phyloP scores from a whole-genome alignment of 2,888 invertebrate genomes.

The Buathra laborator region DNA sequence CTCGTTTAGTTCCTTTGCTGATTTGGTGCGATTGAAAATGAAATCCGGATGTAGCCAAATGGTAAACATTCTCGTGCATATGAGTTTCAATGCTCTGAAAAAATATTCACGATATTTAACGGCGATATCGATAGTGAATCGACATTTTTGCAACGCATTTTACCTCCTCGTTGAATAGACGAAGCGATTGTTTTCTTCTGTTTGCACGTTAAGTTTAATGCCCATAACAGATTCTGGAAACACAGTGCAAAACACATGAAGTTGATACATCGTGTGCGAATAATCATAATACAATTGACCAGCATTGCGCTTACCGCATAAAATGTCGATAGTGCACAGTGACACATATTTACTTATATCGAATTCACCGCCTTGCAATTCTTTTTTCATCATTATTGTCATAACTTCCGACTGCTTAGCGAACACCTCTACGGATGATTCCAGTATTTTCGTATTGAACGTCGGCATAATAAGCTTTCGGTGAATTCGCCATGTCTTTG shows the following conservation, averaged over 20 bases:
- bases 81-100: conserved; percentile 85
- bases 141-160: not conserved
- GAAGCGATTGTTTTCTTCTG: conserved; percentile 49
- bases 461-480: conserved; percentile 76
- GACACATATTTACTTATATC: conserved; percentile 74
- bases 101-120: conserved; percentile 75
- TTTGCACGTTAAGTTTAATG: conserved; percentile 62
- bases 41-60: conserved; percentile 88
- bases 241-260: not conserved
- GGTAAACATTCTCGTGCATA: conserved; percentile 85
- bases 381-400: conserved; percentile 71
- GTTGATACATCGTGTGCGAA: not conserved
- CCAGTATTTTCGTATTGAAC: conserved; percentile 74
- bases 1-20: conserved; percentile 86
- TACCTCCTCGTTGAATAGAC: conserved; percentile 65
- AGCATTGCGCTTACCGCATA: conserved; percentile 71
- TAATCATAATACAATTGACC: not conserved
- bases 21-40: conserved; percentile 87
- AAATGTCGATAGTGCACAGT: conserved; percentile 75
- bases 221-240: conserved; percentile 70
- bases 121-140: conserved; percentile 47
- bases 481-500: conserved; percentile 75
- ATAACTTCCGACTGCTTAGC: conserved; percentile 72
- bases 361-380: conserved; percentile 73
- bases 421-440: conserved; percentile 77